Base-by-base conservation (phyloP, 2,113 vertebrate species). In the Spea bombifrons region DNA sequence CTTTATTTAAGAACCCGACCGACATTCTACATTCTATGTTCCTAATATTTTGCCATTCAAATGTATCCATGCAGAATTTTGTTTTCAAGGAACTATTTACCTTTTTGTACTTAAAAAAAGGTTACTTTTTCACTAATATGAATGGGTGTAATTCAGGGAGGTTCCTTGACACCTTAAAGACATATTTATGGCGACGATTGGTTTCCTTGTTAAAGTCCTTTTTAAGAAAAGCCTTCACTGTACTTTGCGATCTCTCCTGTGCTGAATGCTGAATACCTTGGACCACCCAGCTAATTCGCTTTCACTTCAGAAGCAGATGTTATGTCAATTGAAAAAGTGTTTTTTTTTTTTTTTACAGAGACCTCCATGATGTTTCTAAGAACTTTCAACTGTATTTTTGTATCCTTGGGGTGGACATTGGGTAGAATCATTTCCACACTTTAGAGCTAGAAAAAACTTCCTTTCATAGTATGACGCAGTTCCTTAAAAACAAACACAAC, bases 291-390 rank as follows among this genome's bases (percentile, higher is more conserved):
- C 43, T 47, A 17, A 53, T 66, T 30, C 9, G 8, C 7, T 72
- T 64, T 49, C 30, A 52, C 76, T 65, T 65, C 59, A 66, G 17
- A 78, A 53, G 68, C 76, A 78, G 68, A 78, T 78, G 76, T 64
- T 71, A 53, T 45, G 12, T 13, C 43, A 46, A 15, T 72, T 66
- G 3, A 64, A 71, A 64, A 59, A 47, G 47, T 15, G 17, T 13
- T 30, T 4, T 9, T 16, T 46, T 4, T 9, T 16, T 46, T 53
- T 65, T 72, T 59, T 57, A 10, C n/a, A 46, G n/a, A 55, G 49
- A 5, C 46, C 52, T 68, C 55, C 52, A 68, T 47, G 66, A 76
- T 53, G 44, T 52, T 43, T 53, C 47, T 66, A 15, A 65, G 55
- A 68, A 65, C 49, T 5, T n/a, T 53, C 16, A 69, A 17, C 55